Conservation (phyloP, 2,113 vertebrate species). For the Aramus guarauna region DNA sequence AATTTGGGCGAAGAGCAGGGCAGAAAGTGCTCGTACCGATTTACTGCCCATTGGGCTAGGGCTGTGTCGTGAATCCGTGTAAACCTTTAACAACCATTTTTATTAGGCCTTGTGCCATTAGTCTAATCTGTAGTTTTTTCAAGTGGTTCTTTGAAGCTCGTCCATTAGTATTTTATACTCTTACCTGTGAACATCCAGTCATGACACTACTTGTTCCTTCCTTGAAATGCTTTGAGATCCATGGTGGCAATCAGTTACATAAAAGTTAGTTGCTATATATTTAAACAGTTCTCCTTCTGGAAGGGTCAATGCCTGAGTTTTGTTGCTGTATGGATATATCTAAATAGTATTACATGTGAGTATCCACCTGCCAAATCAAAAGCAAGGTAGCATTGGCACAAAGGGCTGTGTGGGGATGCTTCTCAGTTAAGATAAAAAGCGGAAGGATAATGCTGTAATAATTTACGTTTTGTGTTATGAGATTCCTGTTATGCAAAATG, state of each 20-base stretch:
- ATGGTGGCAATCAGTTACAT: background rate
- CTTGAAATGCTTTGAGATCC: background rate
- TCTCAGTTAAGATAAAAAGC: background rate
- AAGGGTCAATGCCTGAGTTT: background rate
- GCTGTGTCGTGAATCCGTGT: rapidly evolving
- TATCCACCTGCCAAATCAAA: background rate
- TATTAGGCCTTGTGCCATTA: background rate
- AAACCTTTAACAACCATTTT: background rate
- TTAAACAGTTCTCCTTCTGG: background rate
- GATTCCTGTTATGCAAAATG: background rate
- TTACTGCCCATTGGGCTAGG: rapidly evolving
- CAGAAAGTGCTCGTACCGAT: background rate
- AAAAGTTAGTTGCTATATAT: background rate
- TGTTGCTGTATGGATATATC: background rate
- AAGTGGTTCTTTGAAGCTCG: background rate
- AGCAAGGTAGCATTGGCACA: background rate
- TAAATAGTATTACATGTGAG: rapidly evolving
- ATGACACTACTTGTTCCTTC: background rate
- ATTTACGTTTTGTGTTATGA: background rate
- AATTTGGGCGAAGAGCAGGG: rapidly evolving
- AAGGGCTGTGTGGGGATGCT: background rate
- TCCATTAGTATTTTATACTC: background rate
- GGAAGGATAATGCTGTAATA: background rate
- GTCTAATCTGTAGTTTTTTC: background rate
- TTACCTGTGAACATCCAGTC: background rate